These are phyloP conservation scores for Lucinisca nassula DNA, from an alignment of 2,888 invertebrate species.

Conservation along the genomic window DNA sequence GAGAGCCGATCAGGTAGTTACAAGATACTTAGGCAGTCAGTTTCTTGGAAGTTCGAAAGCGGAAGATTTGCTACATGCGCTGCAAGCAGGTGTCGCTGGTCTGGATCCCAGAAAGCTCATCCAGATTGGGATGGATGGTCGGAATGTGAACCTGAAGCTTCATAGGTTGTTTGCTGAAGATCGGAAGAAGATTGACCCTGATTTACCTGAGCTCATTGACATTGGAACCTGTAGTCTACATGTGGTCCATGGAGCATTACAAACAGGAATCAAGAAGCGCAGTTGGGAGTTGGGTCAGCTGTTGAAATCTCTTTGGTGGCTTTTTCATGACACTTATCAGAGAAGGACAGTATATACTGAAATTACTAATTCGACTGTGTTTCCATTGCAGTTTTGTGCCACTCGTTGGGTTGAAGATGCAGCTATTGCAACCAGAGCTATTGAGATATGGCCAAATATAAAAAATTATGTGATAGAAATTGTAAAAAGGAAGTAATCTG, in stretches of 20 bases:
- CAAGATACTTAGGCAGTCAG: conserved; percentile 75
- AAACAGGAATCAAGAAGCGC: conserved; percentile 74
- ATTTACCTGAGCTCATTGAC: conserved; percentile 66
- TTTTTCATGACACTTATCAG: conserved; percentile 37
- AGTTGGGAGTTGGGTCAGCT: conserved; percentile 60
- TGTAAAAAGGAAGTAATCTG: neutral
- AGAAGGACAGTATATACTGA: conserved; percentile 32
- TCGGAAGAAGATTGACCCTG: conserved; percentile 21
- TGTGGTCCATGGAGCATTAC: conserved; percentile 80
- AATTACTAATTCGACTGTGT: conserved; percentile 18
- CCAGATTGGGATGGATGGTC: conserved; percentile 51
- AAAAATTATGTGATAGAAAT: neutral
- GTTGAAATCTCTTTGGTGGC: conserved; percentile 24
- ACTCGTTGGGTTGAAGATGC: conserved; percentile 51
- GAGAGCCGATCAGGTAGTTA: conserved; percentile 69
- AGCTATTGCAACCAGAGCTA: conserved; percentile 42
- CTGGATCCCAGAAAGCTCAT: conserved; percentile 26
- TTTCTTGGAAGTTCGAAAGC: conserved; percentile 65
- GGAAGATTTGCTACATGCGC: conserved; percentile 65
- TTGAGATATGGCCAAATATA: conserved; percentile 31
- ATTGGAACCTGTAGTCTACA: conserved; percentile 83
- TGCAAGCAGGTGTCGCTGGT: conserved; percentile 53
- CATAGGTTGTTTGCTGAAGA: conserved; percentile 22
- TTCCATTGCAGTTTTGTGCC: conserved; percentile 43
- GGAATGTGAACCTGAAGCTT: conserved; percentile 36